A percentile compares a stretch with the other conserved stretches of the same genome.
Conservation (phyloP, 92 coral and sea anemone genomes). For the Porites evermanni region DNA sequence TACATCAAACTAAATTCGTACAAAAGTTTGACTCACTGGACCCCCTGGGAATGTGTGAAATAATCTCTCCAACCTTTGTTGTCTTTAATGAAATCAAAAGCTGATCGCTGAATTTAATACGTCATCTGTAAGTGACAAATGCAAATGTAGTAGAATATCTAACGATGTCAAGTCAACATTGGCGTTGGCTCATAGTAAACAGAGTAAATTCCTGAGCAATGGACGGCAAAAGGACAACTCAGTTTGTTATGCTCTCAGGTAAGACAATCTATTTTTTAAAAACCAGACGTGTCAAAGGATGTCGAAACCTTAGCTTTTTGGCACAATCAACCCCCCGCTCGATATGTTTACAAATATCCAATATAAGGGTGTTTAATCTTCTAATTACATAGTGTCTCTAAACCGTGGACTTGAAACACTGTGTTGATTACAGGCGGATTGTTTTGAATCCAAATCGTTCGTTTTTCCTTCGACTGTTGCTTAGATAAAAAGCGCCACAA, state of each 20-base stretch:
- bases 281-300: background rate
- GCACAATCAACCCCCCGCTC: constrained; percentile 8
- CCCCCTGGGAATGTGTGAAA: background rate
- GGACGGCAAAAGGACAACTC: constrained; percentile 20
- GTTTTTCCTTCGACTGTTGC: background rate
- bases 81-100: background rate
- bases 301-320: background rate
- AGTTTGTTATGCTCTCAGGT: constrained; percentile 36
- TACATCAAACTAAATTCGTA: background rate
- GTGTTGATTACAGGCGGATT: background rate
- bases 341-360: constrained; percentile 30
- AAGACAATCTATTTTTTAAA: constrained; percentile 8
- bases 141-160: constrained; percentile 11
- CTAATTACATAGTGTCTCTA: background rate
- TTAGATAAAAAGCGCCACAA: background rate
- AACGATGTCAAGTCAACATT: background rate
- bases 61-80: constrained; percentile 9
- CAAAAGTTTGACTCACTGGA: background rate
- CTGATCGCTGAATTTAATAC: background rate
- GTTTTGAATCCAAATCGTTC: background rate
- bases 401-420: background rate
- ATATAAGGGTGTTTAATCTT: constrained; percentile 15
- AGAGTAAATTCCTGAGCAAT: constrained; percentile 19
- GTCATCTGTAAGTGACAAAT: constrained; percentile 29
- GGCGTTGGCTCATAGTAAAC: constrained; percentile 4